Conservation (phyloP, 2,113 vertebrate genomes). For the Tapirus terrestris region DNA sequence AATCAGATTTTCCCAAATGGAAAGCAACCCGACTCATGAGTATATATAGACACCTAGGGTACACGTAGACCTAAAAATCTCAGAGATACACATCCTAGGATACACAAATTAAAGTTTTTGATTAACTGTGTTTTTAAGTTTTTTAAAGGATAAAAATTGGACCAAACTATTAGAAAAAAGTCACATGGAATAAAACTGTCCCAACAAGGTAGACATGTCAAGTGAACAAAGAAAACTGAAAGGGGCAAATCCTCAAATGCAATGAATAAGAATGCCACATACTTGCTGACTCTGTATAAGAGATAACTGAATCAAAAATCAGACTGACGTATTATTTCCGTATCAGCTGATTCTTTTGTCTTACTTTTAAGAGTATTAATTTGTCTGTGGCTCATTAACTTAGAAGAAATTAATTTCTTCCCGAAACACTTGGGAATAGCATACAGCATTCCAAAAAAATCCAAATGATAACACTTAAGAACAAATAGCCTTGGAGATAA, state of each 20-base stretch:
- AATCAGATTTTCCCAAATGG: neutral
- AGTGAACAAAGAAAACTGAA: neutral
- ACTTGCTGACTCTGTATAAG: neutral
- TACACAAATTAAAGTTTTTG: neutral
- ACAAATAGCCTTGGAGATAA: neutral
- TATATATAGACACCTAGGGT: neutral
- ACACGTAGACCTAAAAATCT: neutral
- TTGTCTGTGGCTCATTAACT: neutral
- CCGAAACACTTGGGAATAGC: neutral
- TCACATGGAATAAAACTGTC: neutral
- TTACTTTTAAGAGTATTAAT: neutral
- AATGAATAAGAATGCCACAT: neutral
- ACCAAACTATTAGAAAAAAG: neutral
- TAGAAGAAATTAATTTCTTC: conserved; percentile 4
- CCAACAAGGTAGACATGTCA: neutral
- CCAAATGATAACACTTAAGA: neutral
- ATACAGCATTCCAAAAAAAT: neutral
- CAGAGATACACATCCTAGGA: neutral
- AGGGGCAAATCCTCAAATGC: neutral
- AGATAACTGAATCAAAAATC: neutral
- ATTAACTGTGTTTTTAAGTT: neutral
- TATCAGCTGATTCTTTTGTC: neutral
- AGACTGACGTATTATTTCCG: neutral
- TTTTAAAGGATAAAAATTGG: neutral
- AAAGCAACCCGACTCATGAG: neutral